Evolutionary conservation across 2,888 invertebrate species (phyloP).

Genomic region (Teleiodes luculella): DNA sequence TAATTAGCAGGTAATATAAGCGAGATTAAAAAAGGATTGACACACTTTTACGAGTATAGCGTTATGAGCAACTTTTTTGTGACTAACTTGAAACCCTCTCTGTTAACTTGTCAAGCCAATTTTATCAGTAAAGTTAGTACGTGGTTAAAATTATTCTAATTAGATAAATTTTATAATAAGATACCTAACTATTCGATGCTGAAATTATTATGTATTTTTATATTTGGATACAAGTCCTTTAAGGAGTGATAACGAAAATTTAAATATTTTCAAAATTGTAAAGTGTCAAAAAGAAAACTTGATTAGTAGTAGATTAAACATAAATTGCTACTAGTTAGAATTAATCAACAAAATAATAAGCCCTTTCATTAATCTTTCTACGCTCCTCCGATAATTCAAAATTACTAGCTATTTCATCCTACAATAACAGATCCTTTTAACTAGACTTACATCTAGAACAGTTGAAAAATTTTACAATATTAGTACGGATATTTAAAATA

Average conservation of each 20-base stretch:
- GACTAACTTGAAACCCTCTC: constrained; percentile 15
- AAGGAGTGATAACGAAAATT: constrained; percentile 34
- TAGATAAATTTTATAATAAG: constrained; percentile 46
- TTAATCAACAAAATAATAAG: background rate
- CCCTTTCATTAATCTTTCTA: constrained; percentile 14
- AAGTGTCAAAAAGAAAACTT: constrained; percentile 6
- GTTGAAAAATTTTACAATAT: constrained; percentile 13
- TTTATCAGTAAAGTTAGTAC: constrained; percentile 51
- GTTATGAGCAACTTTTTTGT: too few species aligned
- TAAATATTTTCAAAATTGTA: constrained; percentile 9
- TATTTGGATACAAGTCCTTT: too few species aligned
- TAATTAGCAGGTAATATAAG: too few species aligned
- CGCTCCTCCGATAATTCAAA: constrained; percentile 16
- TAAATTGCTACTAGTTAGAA: background rate
- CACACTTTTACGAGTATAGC: too few species aligned
- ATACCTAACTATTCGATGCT: constrained; percentile 61
- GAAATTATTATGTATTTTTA: constrained; percentile 37
- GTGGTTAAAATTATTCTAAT: constrained; percentile 50
- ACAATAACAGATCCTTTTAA: constrained; percentile 21
- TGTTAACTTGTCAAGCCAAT: constrained; percentile 27
- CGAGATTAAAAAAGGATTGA: too few species aligned
- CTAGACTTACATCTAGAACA: constrained; percentile 22
- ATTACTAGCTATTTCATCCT: constrained; percentile 22
- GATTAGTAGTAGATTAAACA: background rate
- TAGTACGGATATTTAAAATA: background rate